Evolutionary conservation across 92 coral and sea anemone species (phyloP).

Genomic region (Phenganax stokvisi): DNA sequence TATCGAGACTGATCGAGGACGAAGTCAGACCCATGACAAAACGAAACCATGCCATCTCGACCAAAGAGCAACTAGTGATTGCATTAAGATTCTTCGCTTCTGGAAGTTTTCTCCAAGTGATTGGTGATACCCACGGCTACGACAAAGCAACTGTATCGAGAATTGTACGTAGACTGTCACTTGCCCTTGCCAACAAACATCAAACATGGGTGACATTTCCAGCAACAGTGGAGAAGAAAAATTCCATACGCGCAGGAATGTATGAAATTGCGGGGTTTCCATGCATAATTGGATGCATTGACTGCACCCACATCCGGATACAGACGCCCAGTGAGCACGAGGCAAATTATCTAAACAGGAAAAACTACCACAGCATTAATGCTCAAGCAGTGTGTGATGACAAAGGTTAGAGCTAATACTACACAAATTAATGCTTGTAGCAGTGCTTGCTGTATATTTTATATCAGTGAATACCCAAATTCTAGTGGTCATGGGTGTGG

Average conservation of each 20-base stretch:
- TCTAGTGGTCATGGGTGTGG: too few relatives aligned
- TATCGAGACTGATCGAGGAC: constrained; percentile 5
- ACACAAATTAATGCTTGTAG: too few relatives aligned
- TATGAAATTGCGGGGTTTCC: not conserved
- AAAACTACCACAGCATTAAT: not conserved
- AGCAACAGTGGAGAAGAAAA: not conserved
- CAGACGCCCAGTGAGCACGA: too few relatives aligned
- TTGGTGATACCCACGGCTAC: not conserved
- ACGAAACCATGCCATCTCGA: not conserved
- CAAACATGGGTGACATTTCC: not conserved
- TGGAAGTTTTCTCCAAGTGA: constrained; percentile 12
- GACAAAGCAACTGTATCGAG: not conserved
- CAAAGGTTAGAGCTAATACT: constrained; percentile 2
- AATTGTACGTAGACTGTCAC: not conserved
- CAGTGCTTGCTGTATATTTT: too few relatives aligned
- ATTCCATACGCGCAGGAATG: not conserved
- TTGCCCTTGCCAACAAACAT: constrained; percentile 13
- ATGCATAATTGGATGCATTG: not conserved
- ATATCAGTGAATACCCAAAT: too few relatives aligned
- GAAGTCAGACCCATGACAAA: not conserved
- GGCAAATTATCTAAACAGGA: not conserved
- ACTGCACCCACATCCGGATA: not conserved
- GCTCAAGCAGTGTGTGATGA: not conserved
- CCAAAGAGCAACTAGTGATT: not conserved
- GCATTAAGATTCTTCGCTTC: not conserved